Base-by-base conservation (phyloP, 2,888 invertebrate species). In the Strigamia maritima region DNA sequence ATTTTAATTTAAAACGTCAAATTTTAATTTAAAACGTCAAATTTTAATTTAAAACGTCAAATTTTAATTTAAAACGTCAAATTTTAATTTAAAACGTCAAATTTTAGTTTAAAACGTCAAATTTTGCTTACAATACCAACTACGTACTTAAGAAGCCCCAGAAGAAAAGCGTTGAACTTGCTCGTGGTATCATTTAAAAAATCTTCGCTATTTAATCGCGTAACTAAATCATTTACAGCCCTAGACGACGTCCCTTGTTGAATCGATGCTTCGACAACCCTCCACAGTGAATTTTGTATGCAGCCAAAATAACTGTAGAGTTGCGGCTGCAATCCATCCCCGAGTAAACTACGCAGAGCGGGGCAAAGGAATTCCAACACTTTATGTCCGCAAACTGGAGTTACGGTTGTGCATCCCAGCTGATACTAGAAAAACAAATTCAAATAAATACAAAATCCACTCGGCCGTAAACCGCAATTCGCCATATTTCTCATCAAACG, bases 141-240 rank as follows among this genome's bases (percentile, higher is more conserved):
- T 8, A 89, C 91, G 89, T 87, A 93, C 93, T 95, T 95, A 79
- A 95, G 88, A 80, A 95, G 88, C 74, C 94, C 95, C 85, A 94
- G 91, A 81, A 94, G 91, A 85, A 95, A 95, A 78, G 94, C 94
- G 85, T 94, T 94, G 85, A 95, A 95, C 85, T 94, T 94, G 83
- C 94, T 90, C 84, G 93, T 89, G 82, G 93, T 93, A 86, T 94
- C 94, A 14, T 92, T 91, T 35, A 94, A 90, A 75, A 92, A 91
- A 84, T 93, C 92, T 86, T 94, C 93, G 81, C 91, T 91, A 85
- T 94, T 94, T 83, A 95, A 91, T 84, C 92, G 90, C 85, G 93
- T 89, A 26, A 94, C 94, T 82, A 95, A 88, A 84, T 94, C 94
- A 84, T 94, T 92, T 19, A 95, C 88, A 3, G 93, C 92, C 85